Percentiles rank a stretch among this genome's conserved stretches.
phyloP scores from a whole-genome alignment of 2,113 vertebrate species.

The Cyphomyrus discorhynchus region DNA sequence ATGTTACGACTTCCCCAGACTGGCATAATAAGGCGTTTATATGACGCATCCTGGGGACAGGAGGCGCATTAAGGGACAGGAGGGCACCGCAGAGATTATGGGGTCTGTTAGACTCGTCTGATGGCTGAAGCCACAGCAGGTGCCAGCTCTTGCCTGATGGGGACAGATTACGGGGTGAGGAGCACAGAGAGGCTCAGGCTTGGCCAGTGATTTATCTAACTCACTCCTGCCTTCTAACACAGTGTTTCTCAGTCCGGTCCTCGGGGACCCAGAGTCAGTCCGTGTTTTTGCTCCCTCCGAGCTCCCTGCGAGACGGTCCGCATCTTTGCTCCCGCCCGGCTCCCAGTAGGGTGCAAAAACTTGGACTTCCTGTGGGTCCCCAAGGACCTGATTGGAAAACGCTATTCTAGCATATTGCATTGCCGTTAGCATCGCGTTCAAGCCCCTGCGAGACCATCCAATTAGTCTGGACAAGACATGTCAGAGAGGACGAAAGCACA shows the following conservation, averaged over 20 bases:
- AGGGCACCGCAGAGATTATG: background rate
- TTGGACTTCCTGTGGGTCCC: background rate
- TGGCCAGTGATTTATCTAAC: background rate
- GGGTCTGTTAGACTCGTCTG: constrained; percentile 17
- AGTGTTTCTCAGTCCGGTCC: background rate
- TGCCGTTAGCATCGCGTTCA: background rate
- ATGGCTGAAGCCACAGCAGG: constrained; percentile 51
- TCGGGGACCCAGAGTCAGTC: background rate
- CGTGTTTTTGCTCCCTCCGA: background rate
- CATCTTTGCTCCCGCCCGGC: background rate
- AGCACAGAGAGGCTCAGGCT: background rate
- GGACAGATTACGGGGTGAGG: background rate
- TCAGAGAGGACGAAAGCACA: background rate
- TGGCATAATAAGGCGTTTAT: background rate
- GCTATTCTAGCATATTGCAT: background rate
- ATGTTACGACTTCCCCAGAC: background rate
- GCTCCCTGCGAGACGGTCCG: background rate
- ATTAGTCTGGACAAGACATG: background rate
- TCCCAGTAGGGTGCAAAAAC: background rate
- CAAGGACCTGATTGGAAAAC: background rate
- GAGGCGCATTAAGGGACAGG: background rate
- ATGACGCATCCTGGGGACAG: background rate
- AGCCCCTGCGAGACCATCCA: background rate
- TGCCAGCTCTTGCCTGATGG: constrained; percentile 40
- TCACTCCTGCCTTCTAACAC: too few species aligned